Conservation (phyloP, 1,140 invertebrate genomes). For the Thaumatotibia leucotreta region DNA sequence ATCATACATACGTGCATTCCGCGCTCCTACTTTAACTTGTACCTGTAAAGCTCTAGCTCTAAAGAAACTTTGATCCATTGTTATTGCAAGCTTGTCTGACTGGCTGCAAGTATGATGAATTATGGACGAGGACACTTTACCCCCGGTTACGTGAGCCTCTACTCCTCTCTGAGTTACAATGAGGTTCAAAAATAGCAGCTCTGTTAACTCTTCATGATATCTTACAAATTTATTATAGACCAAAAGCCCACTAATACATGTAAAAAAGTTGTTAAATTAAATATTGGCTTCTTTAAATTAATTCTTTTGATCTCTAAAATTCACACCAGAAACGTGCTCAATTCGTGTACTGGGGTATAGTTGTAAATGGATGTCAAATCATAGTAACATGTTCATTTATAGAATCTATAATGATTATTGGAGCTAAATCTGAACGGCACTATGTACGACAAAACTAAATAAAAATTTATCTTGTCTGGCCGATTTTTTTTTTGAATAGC, state of each 20-base stretch:
- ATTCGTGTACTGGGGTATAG: background rate
- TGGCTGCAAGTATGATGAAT: slow-evolving; percentile 54
- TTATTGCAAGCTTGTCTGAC: slow-evolving; percentile 59
- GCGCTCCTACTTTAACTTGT: background rate
- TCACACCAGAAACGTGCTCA: background rate
- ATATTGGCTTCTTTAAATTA: no score
- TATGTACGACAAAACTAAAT: slow-evolving; percentile 16
- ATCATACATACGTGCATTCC: background rate
- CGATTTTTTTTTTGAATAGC: no score
- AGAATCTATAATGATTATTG: slow-evolving; percentile 39
- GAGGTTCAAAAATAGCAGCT: slow-evolving; percentile 21
- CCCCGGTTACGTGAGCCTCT: slow-evolving; percentile 49
- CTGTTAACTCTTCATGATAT: background rate
- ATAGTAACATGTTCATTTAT: slow-evolving; percentile 33
- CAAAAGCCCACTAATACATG: no score
- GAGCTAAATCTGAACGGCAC: slow-evolving; percentile 28
- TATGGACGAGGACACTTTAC: slow-evolving; percentile 54
- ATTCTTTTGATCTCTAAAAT: background rate
- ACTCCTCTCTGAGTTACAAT: slow-evolving; percentile 40
- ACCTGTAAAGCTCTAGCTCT: slow-evolving; percentile 23
- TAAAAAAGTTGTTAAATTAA: no score
- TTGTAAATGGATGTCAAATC: slow-evolving; percentile 29
- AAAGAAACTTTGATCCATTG: slow-evolving; percentile 51
- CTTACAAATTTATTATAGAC: no score
- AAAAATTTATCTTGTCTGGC: no score